phyloP scores from a whole-genome alignment of 2,113 vertebrate species.

The Mus pahari region DNA sequence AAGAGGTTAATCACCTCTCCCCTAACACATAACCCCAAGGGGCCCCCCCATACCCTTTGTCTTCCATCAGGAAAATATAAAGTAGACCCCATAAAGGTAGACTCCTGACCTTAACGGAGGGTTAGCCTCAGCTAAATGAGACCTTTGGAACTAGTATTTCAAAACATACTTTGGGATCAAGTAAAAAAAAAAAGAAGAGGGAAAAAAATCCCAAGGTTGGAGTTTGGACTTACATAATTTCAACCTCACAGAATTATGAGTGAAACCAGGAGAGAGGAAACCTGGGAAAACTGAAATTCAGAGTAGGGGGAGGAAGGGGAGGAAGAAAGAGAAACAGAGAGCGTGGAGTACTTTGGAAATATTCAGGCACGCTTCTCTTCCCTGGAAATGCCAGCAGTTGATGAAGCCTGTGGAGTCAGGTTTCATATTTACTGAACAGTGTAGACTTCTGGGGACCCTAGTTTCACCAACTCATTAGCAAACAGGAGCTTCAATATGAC shows the following conservation, averaged over 20 bases:
- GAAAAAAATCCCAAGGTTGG: background rate
- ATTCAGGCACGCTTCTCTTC: background rate
- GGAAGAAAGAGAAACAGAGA: background rate
- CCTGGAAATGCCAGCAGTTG: background rate
- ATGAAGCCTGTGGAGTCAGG: background rate
- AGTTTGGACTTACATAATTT: background rate
- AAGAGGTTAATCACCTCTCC: conserved; percentile 17
- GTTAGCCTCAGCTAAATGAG: conserved; percentile 43
- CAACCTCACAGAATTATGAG: conserved; percentile 1
- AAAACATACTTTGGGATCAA: background rate
- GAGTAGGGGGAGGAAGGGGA: background rate
- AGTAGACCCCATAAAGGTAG: background rate
- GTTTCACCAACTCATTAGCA: background rate
- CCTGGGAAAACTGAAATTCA: conserved; percentile 25
- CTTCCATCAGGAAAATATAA: conserved; percentile 3
- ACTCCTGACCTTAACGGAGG: conserved; percentile 3
- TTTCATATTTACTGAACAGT: background rate
- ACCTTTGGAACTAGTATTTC: conserved; percentile 2
- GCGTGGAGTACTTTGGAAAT: background rate
- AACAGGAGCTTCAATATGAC: background rate
- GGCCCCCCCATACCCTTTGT: background rate
- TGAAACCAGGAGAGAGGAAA: background rate
- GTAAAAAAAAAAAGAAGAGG: background rate
- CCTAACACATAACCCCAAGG: background rate
- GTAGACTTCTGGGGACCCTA: background rate